Evolutionary conservation across 2,797 vertebrate genomes (phyloP).

Genomic region (Onychomys arenicola): DNA sequence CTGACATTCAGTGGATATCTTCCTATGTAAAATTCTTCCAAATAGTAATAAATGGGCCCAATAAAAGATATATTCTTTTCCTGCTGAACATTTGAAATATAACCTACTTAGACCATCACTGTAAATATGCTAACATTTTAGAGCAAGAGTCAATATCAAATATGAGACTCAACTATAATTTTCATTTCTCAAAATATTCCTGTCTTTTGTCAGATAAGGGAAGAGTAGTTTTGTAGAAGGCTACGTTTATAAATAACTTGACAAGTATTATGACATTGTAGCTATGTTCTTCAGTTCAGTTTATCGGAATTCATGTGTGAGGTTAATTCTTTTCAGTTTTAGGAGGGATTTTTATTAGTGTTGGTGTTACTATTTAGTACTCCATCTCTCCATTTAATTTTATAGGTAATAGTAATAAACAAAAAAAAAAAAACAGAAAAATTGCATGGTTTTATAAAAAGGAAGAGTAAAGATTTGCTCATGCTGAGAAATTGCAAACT

Average conservation of each 20-base stretch:
- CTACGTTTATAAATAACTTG: neutral
- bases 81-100: neutral
- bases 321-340: neutral
- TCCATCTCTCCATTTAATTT: neutral
- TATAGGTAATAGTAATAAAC: neutral
- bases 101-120: neutral
- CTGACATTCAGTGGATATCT: neutral
- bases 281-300: neutral
- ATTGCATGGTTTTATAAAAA: neutral
- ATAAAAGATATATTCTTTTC: neutral
- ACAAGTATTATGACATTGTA: neutral
- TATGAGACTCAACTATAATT: neutral
- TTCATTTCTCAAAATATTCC: neutral
- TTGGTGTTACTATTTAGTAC: neutral
- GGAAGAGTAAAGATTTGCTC: neutral
- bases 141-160: neutral
- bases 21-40: neutral
- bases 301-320: neutral
- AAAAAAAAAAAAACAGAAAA: slow-evolving; percentile 1
- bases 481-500: neutral
- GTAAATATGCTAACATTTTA: neutral
- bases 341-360: neutral
- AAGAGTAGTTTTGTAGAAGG: neutral
- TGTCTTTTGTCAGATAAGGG: neutral
- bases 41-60: neutral